A percentile compares a stretch with the other conserved stretches of the same genome.
phyloP scores from a whole-genome alignment of 2,888 invertebrate species.

The Synergus umbraculus region DNA sequence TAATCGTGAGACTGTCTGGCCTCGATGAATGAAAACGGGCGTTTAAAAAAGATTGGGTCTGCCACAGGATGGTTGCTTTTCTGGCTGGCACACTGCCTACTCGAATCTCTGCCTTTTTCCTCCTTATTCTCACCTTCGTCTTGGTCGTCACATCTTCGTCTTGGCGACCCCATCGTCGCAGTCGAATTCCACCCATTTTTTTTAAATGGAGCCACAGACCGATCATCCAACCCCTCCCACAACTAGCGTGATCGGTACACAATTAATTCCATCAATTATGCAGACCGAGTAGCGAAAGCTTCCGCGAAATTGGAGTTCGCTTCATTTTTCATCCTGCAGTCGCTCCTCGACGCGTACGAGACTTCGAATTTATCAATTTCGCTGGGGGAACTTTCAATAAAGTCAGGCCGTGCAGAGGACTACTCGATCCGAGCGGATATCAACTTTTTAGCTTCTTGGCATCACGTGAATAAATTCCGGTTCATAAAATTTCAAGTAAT shows the following conservation, averaged over 20 bases:
- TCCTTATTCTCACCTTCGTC: slow-evolving; percentile 43
- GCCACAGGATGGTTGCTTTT: slow-evolving; percentile 64
- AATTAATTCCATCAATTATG: slow-evolving; percentile 66
- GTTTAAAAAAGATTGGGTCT: slow-evolving; percentile 71
- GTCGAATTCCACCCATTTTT: slow-evolving; percentile 53
- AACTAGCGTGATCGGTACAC: slow-evolving; percentile 56
- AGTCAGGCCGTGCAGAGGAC: slow-evolving; percentile 25
- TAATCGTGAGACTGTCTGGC: slow-evolving; percentile 74
- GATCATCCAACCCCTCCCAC: slow-evolving; percentile 44
- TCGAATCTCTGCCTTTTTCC: slow-evolving; percentile 42
- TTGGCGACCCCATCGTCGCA: slow-evolving; percentile 49
- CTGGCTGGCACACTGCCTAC: slow-evolving; percentile 67
- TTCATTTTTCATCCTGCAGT: slow-evolving; percentile 34
- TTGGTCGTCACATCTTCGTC: slow-evolving; percentile 40
- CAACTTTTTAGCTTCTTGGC: slow-evolving; percentile 21
- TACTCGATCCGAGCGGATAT: slow-evolving; percentile 15
- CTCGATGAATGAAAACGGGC: slow-evolving; percentile 69
- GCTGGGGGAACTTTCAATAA: slow-evolving; percentile 24
- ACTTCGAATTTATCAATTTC: slow-evolving; percentile 26
- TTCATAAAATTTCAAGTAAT: neutral
- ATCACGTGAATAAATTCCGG: neutral
- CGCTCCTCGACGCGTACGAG: slow-evolving; percentile 20
- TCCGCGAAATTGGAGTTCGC: slow-evolving; percentile 43
- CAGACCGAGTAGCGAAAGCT: slow-evolving; percentile 51
- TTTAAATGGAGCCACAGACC: slow-evolving; percentile 55